phyloP scores from a whole-genome alignment of 2,797 vertebrate genomes.

The Microctenopoma stevenorrisi region DNA sequence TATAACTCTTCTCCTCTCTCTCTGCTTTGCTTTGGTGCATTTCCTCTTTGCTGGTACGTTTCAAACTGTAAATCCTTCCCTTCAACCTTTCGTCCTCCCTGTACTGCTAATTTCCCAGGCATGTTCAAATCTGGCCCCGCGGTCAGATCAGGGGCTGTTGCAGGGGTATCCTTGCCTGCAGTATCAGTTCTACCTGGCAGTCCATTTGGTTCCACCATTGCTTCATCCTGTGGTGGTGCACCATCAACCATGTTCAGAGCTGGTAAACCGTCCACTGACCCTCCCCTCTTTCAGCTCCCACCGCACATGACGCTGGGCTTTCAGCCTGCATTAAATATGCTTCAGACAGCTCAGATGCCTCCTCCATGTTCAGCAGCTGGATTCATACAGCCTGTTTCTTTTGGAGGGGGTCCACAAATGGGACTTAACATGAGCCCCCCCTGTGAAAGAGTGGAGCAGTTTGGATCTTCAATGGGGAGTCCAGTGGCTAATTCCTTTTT shows the following conservation, averaged over 20 bases:
- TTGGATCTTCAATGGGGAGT: constrained; percentile 26
- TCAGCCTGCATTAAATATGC: constrained; percentile 18
- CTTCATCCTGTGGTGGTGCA: constrained; percentile 8
- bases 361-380: constrained; percentile 9
- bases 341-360: constrained; percentile 26
- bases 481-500: constrained; percentile 6
- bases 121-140: constrained; percentile 36
- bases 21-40: constrained; percentile 59
- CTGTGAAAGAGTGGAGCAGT: constrained; percentile 24
- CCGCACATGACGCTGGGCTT: constrained; percentile 9
- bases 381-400: constrained; percentile 12
- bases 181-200: constrained; percentile 30
- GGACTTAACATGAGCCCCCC: constrained; percentile 22
- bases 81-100: constrained; percentile 27
- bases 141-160: constrained; percentile 47
- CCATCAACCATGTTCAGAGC: constrained; percentile 22
- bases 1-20: constrained; percentile 52
- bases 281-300: constrained; percentile 19
- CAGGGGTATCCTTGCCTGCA: constrained; percentile 27
- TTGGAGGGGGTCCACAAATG: constrained; percentile 13
- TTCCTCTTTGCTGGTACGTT: constrained; percentile 65
- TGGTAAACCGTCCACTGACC: not conserved
- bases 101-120: constrained; percentile 74
- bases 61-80: constrained; percentile 43
- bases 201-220: constrained; percentile 38